A percentile compares a stretch with the other conserved stretches of the same genome.
Conservation (phyloP, 2,888 invertebrate species). For the Diloba caeruleocephala region DNA sequence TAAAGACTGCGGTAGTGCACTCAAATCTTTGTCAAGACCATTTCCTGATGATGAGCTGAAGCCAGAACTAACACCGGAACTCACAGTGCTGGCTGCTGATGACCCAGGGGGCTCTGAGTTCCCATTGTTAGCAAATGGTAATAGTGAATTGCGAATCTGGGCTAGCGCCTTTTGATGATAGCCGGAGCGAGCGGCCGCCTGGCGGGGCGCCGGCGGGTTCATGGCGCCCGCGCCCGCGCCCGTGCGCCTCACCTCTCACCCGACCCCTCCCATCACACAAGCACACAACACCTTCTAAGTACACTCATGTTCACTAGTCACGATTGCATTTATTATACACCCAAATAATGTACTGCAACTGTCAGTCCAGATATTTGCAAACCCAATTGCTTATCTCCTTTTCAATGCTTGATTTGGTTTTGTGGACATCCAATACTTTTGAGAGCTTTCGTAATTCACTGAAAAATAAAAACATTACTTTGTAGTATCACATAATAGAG, state of each 20-base stretch:
- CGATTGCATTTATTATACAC: conserved; percentile 64
- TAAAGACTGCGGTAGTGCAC: conserved; percentile 90
- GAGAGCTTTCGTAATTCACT: conserved; percentile 34
- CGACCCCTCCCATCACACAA: conserved; percentile 86
- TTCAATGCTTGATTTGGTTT: conserved; percentile 45
- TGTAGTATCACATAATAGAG: conserved; percentile 11
- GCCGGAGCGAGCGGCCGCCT: conserved; percentile 92
- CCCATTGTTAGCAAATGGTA: conserved; percentile 93
- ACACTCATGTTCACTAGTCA: conserved; percentile 69
- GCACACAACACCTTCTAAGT: conserved; percentile 71
- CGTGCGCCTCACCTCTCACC: conserved; percentile 88
- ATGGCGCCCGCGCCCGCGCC: conserved; percentile 89
- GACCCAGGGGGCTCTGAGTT: conserved; percentile 91
- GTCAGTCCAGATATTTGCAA: conserved; percentile 38
- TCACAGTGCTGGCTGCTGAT: conserved; percentile 93
- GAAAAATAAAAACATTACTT: conserved; percentile 36
- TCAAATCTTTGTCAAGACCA: conserved; percentile 90
- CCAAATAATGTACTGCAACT: conserved; percentile 49
- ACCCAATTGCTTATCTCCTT: conserved; percentile 40
- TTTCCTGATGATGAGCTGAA: conserved; percentile 89
- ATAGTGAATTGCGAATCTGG: conserved; percentile 94
- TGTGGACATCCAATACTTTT: conserved; percentile 30
- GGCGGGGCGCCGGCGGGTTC: conserved; percentile 90
- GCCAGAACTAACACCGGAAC: conserved; percentile 89
- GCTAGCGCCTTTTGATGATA: conserved; percentile 96